Evolutionary conservation across 2,888 invertebrate genomes (phyloP), one percentile per base, ranked within the genome.

Genomic region (Aplocera efformata): DNA sequence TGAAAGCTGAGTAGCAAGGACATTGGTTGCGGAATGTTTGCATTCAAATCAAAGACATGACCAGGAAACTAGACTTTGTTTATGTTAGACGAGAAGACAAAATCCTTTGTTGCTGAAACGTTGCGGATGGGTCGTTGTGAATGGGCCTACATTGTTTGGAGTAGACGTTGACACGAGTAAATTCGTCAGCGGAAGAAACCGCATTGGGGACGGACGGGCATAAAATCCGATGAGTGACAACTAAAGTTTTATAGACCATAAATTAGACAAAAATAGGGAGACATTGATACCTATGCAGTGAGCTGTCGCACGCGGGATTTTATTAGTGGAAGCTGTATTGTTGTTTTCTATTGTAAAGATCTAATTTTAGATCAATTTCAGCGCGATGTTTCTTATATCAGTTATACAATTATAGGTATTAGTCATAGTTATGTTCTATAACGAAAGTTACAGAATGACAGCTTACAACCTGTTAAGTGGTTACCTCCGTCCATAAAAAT

Each of bases 141-240:
- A 84, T 72, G 72, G 70, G 45, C 63, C 77, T 66, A 67, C 43
- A 44, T 69, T 72, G 67, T 72, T 72, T 78, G 72, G 70, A 69
- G 69, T 64, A 67, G 57, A 66, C 73, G 82, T 79, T 82, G 85
- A 84, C 84, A 83, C 67, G 78, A 80, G 85, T 79, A 79, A 84
- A 80, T 74, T 79, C 74, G 79, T 76, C 78, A 76, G 78, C 79
- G 80, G 84, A 83, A 80, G 85, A 83, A 78, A 83, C 83, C 81
- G 63, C 86, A 88, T 86, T 78, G 72, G 75, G 85, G 81, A 74
- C 85, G 79, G 66, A 62, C 72, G 63, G 48, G 61, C 84, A 72
- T 86, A 86, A 86, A 88, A 81, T 76, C 75, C 67, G 48, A 57
- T 74, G 82, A 86, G 84, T 88, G 86, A 88, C 86, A 88, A 81